Conservation (phyloP, 2,888 invertebrate species). For the Polydrusus pterygomalis region DNA sequence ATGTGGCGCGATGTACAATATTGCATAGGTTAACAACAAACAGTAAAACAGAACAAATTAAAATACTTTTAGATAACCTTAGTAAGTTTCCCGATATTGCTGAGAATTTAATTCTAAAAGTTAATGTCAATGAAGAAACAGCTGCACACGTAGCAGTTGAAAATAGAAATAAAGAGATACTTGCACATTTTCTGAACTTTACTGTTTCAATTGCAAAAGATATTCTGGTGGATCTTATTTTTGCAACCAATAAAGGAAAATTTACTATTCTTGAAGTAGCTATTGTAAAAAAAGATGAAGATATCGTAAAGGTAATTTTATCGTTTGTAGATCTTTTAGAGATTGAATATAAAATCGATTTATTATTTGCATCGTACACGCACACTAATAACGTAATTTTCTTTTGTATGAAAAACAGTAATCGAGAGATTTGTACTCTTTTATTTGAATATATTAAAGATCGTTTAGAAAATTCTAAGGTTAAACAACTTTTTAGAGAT, state of each 20-base stretch:
- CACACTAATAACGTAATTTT: background rate
- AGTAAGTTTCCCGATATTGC: background rate
- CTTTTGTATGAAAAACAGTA: background rate
- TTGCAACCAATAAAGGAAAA: background rate
- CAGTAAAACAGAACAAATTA: background rate
- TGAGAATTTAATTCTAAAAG: background rate
- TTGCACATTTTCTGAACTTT: background rate
- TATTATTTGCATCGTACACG: background rate
- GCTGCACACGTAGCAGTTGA: background rate
- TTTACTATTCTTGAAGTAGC: conserved; percentile 8
- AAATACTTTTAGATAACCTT: background rate
- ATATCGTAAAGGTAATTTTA: background rate
- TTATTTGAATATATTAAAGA: background rate
- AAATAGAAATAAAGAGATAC: background rate
- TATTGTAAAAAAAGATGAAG: background rate
- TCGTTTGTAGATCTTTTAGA: background rate
- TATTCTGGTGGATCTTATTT: background rate
- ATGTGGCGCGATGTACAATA: background rate
- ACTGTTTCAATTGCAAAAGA: background rate
- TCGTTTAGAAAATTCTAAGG: background rate
- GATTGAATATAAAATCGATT: background rate
- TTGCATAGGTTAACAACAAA: background rate
- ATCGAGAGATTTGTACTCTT: background rate
- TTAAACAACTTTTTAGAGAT: background rate
- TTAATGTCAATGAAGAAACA: background rate